Conservation (phyloP, 2,888 invertebrate species). For the Ophioninae sp. region DNA sequence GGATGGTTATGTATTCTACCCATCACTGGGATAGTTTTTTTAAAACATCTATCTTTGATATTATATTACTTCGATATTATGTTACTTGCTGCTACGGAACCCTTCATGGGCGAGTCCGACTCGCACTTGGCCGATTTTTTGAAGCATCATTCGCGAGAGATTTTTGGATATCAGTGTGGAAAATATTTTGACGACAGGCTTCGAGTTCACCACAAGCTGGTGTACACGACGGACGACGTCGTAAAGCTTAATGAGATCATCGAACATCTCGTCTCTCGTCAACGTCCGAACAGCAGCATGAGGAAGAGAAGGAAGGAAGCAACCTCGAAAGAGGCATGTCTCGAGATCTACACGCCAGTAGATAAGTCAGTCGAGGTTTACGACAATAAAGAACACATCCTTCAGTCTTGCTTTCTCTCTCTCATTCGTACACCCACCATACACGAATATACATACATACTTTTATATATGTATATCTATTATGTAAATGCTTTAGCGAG, state of each 20-base stretch:
- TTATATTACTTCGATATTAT: no score
- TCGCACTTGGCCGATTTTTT: no score
- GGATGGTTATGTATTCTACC: no score
- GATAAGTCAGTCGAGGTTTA: conserved; percentile 47
- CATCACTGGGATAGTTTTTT: no score
- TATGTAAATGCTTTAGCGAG: no score
- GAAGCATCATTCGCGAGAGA: no score
- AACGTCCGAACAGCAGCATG: conserved; percentile 23
- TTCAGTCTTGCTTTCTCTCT: not conserved
- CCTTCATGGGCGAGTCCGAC: no score
- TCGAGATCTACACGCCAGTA: conserved; percentile 45
- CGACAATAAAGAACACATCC: conserved; percentile 57
- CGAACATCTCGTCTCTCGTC: conserved; percentile 22
- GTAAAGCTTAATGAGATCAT: conserved; percentile 59
- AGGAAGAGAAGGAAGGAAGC: conserved; percentile 8
- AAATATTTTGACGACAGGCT: conserved; percentile 11
- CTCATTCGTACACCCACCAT: conserved; percentile 19
- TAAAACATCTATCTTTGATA: no score
- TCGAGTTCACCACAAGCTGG: conserved; percentile 5
- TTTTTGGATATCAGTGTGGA: not conserved
- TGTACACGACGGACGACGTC: conserved; percentile 41
- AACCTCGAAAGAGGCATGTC: conserved; percentile 33
- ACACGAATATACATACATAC: not conserved
- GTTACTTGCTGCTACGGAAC: no score
- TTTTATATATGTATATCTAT: not conserved